Percentiles rank a stretch among this genome's conserved stretches.
Evolutionary conservation across 2,888 invertebrate species (phyloP).

Genomic region (Tetragnatha montana): DNA sequence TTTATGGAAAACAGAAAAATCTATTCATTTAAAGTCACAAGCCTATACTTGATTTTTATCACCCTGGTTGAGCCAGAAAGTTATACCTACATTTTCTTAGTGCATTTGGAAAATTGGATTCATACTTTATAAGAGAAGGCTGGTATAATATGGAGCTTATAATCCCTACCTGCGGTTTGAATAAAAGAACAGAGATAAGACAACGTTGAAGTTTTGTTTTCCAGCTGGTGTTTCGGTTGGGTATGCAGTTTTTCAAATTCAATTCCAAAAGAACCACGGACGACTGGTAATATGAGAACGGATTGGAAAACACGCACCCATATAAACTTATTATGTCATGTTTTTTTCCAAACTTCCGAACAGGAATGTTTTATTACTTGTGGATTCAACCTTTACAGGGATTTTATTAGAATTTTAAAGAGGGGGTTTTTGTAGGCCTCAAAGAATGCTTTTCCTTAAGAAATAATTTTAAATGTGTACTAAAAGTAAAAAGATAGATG

Average conservation of each 20-base stretch:
- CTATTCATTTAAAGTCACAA: background rate
- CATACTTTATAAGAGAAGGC: background rate
- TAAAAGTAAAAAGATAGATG: too few relatives aligned
- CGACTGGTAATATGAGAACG: too few relatives aligned
- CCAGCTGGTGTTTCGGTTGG: conserved; percentile 23
- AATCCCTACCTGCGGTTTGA: conserved; percentile 1
- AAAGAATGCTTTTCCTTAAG: too few relatives aligned
- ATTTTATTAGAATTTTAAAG: too few relatives aligned
- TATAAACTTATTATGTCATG: too few relatives aligned
- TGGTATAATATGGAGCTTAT: background rate
- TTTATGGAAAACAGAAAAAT: background rate
- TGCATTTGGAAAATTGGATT: background rate
- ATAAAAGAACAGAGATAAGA: conserved; percentile 10
- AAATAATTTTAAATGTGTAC: too few relatives aligned
- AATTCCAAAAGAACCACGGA: background rate
- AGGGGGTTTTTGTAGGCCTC: too few relatives aligned
- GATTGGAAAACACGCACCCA: too few relatives aligned
- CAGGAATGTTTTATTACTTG: too few relatives aligned
- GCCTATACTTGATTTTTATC: background rate
- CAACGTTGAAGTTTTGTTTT: background rate
- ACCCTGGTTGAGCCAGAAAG: background rate
- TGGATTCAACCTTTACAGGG: too few relatives aligned
- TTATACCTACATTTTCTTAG: background rate
- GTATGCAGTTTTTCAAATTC: background rate
- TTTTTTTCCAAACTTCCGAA: too few relatives aligned